Evolutionary conservation across 1,140 invertebrate species (phyloP).

Genomic region (Conus betulinus): DNA sequence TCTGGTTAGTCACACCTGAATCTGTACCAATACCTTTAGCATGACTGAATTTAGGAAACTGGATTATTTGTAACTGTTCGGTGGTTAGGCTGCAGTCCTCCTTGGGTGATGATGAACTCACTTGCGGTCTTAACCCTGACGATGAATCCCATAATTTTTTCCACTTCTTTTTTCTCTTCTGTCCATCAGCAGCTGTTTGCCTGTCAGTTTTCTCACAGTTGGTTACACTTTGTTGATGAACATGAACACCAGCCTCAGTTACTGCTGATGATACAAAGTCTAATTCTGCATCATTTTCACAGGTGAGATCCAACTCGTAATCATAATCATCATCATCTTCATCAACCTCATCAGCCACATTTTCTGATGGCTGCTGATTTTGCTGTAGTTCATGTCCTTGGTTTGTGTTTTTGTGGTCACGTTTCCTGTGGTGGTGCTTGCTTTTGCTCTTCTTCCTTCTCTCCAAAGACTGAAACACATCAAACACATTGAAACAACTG

Average conservation of each 20-base stretch:
- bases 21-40: no score
- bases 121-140: not conserved
- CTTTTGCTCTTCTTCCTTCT: not conserved
- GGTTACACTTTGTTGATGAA: no score
- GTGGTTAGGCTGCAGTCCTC: not conserved
- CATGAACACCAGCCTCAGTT: no score
- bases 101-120: not conserved
- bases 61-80: not conserved
- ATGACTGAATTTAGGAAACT: not conserved
- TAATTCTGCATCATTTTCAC: slow-evolving; percentile 31
- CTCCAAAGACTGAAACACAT: not conserved
- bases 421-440: not conserved
- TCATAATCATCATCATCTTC: slow-evolving; percentile 45
- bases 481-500: not conserved
- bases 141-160: not conserved
- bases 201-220: no score
- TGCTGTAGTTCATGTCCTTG: not conserved
- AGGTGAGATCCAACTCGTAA: slow-evolving; percentile 35
- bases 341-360: not conserved
- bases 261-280: slow-evolving; percentile 32
- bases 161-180: not conserved
- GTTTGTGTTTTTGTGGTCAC: not conserved
- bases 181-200: not conserved
- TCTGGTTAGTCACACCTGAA: no score
- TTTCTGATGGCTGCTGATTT: not conserved